These are phyloP conservation scores for Tenthredo amoena DNA, from an alignment of 2,888 invertebrate genomes.

Conservation along the genomic window DNA sequence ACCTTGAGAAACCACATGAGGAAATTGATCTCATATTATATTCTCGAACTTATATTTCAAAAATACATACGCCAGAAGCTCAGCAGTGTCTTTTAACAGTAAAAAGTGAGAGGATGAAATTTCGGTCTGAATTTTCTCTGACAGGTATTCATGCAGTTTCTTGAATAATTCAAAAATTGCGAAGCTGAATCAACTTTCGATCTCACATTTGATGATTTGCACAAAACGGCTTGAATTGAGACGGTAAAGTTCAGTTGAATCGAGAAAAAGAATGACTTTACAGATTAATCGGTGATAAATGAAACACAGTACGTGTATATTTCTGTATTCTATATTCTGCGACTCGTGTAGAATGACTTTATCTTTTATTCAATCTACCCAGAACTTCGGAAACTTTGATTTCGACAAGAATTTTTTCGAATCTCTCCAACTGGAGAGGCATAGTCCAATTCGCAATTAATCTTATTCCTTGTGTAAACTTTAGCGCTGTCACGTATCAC, in stretches of 20 bases:
- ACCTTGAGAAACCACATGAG: slow-evolving; percentile 21
- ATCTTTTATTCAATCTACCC: not conserved
- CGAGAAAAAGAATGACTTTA: not conserved
- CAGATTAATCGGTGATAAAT: not conserved
- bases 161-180: not conserved
- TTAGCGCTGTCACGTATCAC: slow-evolving; percentile 11
- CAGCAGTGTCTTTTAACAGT: not conserved
- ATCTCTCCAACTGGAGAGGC: not conserved
- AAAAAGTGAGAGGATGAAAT: not conserved
- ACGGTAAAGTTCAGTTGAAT: not conserved
- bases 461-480: not conserved
- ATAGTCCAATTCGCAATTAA: not conserved
- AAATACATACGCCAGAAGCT: not conserved
- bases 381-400: not conserved
- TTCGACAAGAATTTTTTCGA: not conserved
- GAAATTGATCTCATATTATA: not conserved
- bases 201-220: not conserved
- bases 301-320: too few relatives aligned
- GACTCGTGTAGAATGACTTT: not conserved
- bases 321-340: not conserved
- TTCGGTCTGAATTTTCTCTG: not conserved
- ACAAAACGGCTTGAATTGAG: not conserved
- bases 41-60: not conserved
- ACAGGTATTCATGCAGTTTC: not conserved
- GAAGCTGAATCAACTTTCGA: not conserved